Evolutionary conservation across 2,888 invertebrate species (phyloP).

Genomic region (Chromoteleia sp.): DNA sequence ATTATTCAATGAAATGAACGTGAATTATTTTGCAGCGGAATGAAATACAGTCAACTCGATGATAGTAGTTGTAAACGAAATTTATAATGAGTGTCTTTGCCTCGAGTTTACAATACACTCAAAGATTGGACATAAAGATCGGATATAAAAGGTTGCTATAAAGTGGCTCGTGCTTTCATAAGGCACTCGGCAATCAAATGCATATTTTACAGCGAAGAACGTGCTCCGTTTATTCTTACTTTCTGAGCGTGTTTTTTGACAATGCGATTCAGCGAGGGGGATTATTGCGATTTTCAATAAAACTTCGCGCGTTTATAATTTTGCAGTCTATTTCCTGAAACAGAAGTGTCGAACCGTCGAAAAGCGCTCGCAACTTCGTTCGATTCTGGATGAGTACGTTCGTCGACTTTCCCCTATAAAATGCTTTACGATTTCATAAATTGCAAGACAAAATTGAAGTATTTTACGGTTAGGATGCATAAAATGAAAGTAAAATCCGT

Average conservation of each 20-base stretch:
- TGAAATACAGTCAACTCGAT: conserved; percentile 8
- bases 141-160: conserved; percentile 36
- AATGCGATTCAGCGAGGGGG: not conserved
- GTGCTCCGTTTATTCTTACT: conserved; percentile 17
- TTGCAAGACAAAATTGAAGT: conserved; percentile 37
- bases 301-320: conserved; percentile 2
- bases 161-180: conserved; percentile 41
- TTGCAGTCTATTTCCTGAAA: conserved; percentile 10
- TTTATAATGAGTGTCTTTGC: conserved; percentile 40
- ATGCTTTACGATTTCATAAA: conserved; percentile 62
- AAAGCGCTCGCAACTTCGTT: conserved; percentile 17
- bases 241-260: not conserved
- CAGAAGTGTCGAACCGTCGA: conserved; percentile 12
- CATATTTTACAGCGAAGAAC: conserved; percentile 33
- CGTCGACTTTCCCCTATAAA: conserved; percentile 61
- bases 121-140: conserved; percentile 42
- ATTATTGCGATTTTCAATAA: conserved; percentile 17
- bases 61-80: conserved; percentile 36
- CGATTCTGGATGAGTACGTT: conserved; percentile 13
- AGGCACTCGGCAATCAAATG: conserved; percentile 25
- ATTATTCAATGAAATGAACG: conserved; percentile 4
- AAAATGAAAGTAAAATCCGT: conserved; percentile 50
- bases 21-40: conserved; percentile 13
- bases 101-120: conserved; percentile 22
- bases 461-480: conserved; percentile 35